A percentile compares a stretch with the other conserved stretches of the same genome.
Evolutionary conservation across 2,797 vertebrate genomes (phyloP).

Genomic region (Heterohyrax brucei): DNA sequence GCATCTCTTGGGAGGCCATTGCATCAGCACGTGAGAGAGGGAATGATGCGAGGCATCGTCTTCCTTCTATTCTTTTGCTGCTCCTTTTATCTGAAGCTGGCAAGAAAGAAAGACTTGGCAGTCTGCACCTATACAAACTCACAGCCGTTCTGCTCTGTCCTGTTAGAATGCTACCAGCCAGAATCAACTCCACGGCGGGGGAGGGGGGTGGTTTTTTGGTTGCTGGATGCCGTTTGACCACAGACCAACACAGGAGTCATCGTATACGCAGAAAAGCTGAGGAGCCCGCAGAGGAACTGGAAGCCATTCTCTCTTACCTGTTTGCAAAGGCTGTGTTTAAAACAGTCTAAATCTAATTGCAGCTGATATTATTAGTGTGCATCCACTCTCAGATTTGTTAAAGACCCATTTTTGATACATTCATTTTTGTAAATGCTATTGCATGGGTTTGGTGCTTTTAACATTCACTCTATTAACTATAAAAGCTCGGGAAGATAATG

Average conservation of each 20-base stretch:
- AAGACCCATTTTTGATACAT: constrained; percentile 78
- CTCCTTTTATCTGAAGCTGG: background rate
- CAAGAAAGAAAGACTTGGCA: too few relatives aligned
- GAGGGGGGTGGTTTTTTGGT: background rate
- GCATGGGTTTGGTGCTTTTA: constrained; percentile 74
- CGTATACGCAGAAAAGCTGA: background rate
- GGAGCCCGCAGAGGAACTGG: constrained; percentile 42
- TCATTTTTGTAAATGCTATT: constrained; percentile 85
- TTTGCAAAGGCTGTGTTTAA: constrained; percentile 56
- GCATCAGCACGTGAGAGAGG: background rate
- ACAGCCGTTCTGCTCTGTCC: too few relatives aligned
- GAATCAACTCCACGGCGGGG: too few relatives aligned
- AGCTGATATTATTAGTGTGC: constrained; percentile 78
- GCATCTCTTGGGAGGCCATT: constrained; percentile 26
- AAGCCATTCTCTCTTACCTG: constrained; percentile 59
- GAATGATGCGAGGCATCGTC: background rate
- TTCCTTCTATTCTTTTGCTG: background rate
- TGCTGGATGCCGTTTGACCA: background rate
- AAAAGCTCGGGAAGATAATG: constrained; percentile 75
- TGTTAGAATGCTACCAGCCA: too few relatives aligned
- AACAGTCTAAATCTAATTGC: constrained; percentile 78
- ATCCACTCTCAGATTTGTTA: constrained; percentile 68
- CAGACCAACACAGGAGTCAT: constrained; percentile 56
- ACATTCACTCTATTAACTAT: constrained; percentile 68
- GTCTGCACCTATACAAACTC: too few relatives aligned